phyloP scores from a whole-genome alignment of 1,140 invertebrate species.

The Camponotus vicinus region DNA sequence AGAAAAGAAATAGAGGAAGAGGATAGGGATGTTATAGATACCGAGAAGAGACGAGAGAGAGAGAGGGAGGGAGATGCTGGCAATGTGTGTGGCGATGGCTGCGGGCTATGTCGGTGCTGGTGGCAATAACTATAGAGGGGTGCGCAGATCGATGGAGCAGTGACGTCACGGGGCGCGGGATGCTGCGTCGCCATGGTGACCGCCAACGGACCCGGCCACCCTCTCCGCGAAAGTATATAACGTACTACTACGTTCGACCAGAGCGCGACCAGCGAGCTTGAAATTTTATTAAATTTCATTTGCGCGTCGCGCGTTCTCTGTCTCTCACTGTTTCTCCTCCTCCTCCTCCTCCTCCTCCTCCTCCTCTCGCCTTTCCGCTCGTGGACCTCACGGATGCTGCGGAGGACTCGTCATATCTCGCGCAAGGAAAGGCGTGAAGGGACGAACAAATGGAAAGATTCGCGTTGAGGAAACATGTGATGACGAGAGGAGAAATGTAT shows the following conservation, averaged over 20 bases:
- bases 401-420: constrained; percentile 20
- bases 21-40: constrained; percentile 42
- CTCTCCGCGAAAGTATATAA: constrained; percentile 59
- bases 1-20: constrained; percentile 19
- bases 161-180: constrained; percentile 85
- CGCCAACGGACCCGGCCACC: constrained; percentile 84
- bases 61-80: not conserved
- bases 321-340: not conserved
- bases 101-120: constrained; percentile 63
- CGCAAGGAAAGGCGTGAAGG: not conserved
- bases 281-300: constrained; percentile 86
- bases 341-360: not conserved
- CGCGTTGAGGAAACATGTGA: not conserved
- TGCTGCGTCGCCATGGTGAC: constrained; percentile 86
- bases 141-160: constrained; percentile 85
- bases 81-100: constrained; percentile 56
- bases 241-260: constrained; percentile 41
- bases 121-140: constrained; percentile 76
- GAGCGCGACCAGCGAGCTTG: constrained; percentile 77
- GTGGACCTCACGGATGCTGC: constrained; percentile 13
- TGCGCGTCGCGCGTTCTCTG: constrained; percentile 55
- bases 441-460: not conserved
- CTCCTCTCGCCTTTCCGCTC: not conserved
- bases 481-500: not conserved
- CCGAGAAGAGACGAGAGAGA: too few relatives aligned